Percentiles rank a stretch among this genome's conserved stretches.
These are phyloP conservation scores for Oceanodroma leucorhoa DNA, from an alignment of 2,797 vertebrate species.

Conservation along the genomic window DNA sequence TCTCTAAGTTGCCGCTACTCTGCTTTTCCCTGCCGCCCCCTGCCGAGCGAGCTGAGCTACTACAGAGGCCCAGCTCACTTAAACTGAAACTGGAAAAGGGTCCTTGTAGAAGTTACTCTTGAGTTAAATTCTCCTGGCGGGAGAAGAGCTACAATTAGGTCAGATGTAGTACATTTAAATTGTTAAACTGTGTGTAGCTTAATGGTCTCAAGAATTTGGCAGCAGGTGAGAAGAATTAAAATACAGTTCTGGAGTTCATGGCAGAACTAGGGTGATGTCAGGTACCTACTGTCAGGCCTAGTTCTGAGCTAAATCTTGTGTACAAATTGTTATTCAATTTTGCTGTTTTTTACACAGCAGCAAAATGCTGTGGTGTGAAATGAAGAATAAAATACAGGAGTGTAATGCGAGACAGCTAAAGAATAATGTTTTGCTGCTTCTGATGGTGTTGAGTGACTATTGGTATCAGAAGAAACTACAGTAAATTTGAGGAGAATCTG, in stretches of 20 bases:
- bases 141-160: not conserved
- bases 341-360: not conserved
- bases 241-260: not conserved
- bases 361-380: not conserved
- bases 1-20: not conserved
- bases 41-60: not conserved
- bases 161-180: not conserved
- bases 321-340: not conserved
- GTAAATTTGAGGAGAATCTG: not conserved
- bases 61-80: not conserved
- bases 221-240: not conserved
- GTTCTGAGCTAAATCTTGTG: not conserved
- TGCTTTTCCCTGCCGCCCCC: too few relatives aligned
- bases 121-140: not conserved
- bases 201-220: not conserved
- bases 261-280: not conserved
- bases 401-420: not conserved
- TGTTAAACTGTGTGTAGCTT: not conserved
- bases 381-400: not conserved
- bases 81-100: not conserved
- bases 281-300: not conserved
- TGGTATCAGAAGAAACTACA: not conserved
- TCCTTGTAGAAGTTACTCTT: not conserved
- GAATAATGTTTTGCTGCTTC: not conserved
- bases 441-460: not conserved